Conservation (phyloP, 2,113 vertebrate species). For the Seriola rivoliana region DNA sequence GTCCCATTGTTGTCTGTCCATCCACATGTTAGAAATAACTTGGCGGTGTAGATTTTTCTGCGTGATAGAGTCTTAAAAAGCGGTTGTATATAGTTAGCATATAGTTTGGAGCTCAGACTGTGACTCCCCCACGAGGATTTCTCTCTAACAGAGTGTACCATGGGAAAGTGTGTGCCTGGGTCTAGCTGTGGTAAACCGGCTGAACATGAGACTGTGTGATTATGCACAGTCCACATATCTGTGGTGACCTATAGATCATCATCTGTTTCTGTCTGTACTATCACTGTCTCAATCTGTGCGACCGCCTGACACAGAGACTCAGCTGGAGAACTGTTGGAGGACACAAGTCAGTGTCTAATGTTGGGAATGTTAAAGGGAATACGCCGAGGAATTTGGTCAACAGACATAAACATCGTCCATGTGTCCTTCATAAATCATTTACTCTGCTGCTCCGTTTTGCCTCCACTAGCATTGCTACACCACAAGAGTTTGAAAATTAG, state of each 20-base stretch:
- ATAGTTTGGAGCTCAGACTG: neutral
- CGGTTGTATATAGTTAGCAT: conserved; percentile 16
- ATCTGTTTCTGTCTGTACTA: conserved; percentile 31
- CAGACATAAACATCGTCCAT: conserved; percentile 12
- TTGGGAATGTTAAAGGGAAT: conserved; percentile 26
- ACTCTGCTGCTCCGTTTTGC: neutral
- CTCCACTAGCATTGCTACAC: neutral
- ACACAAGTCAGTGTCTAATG: conserved; percentile 1
- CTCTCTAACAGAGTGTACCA: conserved; percentile 28
- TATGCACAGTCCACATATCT: conserved; percentile 56
- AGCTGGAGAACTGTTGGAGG: neutral
- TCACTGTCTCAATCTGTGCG: conserved; percentile 32
- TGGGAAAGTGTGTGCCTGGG: conserved; percentile 59
- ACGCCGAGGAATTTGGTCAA: conserved; percentile 19
- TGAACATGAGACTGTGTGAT: conserved; percentile 55
- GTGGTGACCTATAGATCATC: conserved; percentile 51
- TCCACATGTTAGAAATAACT: conserved; percentile 6
- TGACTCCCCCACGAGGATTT: neutral
- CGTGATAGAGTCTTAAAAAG: conserved; percentile 23
- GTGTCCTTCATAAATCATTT: conserved; percentile 20
- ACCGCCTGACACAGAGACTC: conserved; percentile 13
- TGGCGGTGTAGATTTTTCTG: conserved; percentile 21
- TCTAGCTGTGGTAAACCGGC: conserved; percentile 51
- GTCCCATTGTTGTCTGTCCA: conserved; percentile 21
- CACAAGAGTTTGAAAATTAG: neutral